Percentiles rank a stretch among this genome's conserved stretches.
phyloP scores from a whole-genome alignment of 2,888 invertebrate genomes.

The Habroteleia sp. region DNA sequence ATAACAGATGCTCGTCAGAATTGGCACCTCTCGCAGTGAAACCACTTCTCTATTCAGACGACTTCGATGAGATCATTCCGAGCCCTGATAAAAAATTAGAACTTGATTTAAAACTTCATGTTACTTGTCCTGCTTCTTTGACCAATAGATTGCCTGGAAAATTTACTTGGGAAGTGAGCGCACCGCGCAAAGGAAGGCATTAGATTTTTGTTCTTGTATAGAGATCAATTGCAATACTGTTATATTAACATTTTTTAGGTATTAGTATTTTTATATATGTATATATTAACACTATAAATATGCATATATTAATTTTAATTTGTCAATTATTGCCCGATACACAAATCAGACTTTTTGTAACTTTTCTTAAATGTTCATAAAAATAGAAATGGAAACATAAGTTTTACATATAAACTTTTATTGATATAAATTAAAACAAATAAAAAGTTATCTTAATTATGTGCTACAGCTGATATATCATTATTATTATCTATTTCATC shows the following conservation, averaged over 20 bases:
- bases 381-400: background rate
- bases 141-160: constrained; percentile 73
- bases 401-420: constrained; percentile 63
- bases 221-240: constrained; percentile 8
- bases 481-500: constrained; percentile 55
- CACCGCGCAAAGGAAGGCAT: constrained; percentile 56
- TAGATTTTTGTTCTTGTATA: constrained; percentile 5
- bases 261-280: constrained; percentile 48
- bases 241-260: constrained; percentile 21
- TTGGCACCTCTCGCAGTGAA: constrained; percentile 74
- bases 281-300: constrained; percentile 23
- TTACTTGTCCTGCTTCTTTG: constrained; percentile 73
- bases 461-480: constrained; percentile 65
- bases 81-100: constrained; percentile 64
- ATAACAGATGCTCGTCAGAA: constrained; percentile 74
- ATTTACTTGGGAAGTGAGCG: constrained; percentile 74
- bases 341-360: background rate
- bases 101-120: constrained; percentile 71
- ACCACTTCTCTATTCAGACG: constrained; percentile 69
- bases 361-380: too few species aligned
- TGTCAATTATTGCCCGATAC: constrained; percentile 9
- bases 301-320: constrained; percentile 66
- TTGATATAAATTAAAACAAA: constrained; percentile 63
- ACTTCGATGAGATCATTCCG: constrained; percentile 68
- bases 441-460: constrained; percentile 66